phyloP scores from a whole-genome alignment of 1,140 invertebrate species.

The Geopemphigus sp. region DNA sequence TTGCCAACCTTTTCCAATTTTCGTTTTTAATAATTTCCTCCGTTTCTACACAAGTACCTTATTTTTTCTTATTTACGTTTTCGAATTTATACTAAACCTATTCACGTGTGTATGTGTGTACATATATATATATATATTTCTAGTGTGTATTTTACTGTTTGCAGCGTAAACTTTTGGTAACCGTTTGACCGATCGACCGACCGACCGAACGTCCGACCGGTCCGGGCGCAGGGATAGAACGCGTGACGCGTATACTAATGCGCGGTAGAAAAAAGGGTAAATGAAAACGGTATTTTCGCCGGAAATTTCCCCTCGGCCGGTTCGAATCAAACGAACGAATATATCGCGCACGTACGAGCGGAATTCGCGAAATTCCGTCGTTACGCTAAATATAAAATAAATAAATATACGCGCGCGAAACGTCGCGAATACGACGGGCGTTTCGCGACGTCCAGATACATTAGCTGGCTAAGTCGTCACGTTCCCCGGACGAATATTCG shows the following conservation, averaged over 20 bases:
- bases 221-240: background rate
- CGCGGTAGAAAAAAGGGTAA: background rate
- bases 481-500: too few relatives aligned
- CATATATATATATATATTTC: background rate
- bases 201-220: too few relatives aligned
- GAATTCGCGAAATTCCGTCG: background rate
- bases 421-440: too few relatives aligned
- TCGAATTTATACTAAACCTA: too few relatives aligned
- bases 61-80: too few relatives aligned
- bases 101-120: background rate
- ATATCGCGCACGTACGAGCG: background rate
- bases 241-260: constrained; percentile 1
- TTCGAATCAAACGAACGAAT: background rate
- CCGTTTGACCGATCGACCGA: background rate
- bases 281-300: background rate
- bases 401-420: too few relatives aligned
- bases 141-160: background rate
- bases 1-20: too few relatives aligned
- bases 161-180: background rate
- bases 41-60: too few relatives aligned
- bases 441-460: too few relatives aligned
- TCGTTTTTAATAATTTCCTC: too few relatives aligned
- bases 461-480: too few relatives aligned
- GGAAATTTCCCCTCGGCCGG: background rate
- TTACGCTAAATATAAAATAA: background rate